phyloP scores from a whole-genome alignment of 2,888 invertebrate species.

The Drosophila peninsularis region DNA sequence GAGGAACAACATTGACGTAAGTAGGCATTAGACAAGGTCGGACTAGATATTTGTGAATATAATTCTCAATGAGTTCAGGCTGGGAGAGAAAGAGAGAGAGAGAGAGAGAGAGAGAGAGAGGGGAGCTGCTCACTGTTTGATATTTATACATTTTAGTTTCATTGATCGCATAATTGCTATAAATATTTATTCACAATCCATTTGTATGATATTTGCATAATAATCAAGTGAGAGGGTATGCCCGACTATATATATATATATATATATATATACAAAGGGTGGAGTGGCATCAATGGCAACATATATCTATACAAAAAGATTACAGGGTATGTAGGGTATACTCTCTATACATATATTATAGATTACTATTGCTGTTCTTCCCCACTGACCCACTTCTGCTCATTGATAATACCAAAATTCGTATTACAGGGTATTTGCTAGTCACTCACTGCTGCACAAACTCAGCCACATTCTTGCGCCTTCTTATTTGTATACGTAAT shows the following conservation, averaged over 20 bases:
- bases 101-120: too few relatives aligned
- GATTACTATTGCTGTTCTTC: not conserved
- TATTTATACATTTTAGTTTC: not conserved
- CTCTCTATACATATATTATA: not conserved
- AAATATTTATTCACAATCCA: not conserved
- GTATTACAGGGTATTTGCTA: constrained; percentile 9
- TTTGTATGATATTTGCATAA: not conserved
- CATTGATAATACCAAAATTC: not conserved
- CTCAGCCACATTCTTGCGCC: constrained; percentile 14
- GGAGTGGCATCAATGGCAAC: too few relatives aligned
- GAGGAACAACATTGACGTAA: not conserved
- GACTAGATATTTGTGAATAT: too few relatives aligned
- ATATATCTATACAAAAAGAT: too few relatives aligned
- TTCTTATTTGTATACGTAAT: constrained; percentile 49
- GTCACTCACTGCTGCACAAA: not conserved
- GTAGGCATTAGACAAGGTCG: not conserved
- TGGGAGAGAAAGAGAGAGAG: too few relatives aligned
- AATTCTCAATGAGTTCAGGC: not conserved
- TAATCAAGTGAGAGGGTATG: not conserved
- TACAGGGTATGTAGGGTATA: too few relatives aligned
- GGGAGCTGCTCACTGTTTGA: not conserved
- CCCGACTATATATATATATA: too few relatives aligned
- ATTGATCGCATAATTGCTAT: not conserved
- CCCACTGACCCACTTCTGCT: not conserved
- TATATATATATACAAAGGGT: too few relatives aligned